A percentile compares a stretch with the other conserved stretches of the same genome.
These are phyloP conservation scores for Amblyornis subalaris DNA, from an alignment of 2,113 vertebrate genomes.

Conservation along the genomic window DNA sequence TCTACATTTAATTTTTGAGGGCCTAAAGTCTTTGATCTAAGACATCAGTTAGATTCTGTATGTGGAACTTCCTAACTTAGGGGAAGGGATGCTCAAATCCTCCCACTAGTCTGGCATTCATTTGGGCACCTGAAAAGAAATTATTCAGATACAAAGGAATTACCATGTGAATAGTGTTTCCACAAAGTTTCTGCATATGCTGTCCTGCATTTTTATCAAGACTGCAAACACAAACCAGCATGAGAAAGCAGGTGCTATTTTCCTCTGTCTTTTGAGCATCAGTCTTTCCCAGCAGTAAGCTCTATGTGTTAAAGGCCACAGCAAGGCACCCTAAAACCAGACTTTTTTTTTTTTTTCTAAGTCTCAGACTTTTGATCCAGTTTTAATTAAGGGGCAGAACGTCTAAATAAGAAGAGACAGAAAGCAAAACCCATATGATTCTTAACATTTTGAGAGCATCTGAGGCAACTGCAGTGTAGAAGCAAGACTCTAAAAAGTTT, in stretches of 20 bases:
- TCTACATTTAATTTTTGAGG: conserved; percentile 2
- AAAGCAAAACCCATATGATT: conserved; percentile 1
- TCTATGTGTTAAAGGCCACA: conserved; percentile 43
- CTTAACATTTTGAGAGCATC: conserved; percentile 14
- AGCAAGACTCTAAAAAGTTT: background rate
- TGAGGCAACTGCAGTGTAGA: background rate
- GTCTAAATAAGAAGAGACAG: conserved; percentile 58
- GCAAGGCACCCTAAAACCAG: conserved; percentile 54
- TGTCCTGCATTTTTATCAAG: conserved; percentile 76
- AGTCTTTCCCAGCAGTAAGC: conserved; percentile 70
- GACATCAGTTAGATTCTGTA: conserved; percentile 30
- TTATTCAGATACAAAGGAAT: conserved; percentile 74
- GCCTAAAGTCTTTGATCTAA: conserved; percentile 43
- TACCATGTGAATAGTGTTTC: conserved; percentile 76
- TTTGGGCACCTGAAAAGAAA: conserved; percentile 74
- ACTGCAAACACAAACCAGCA: conserved; percentile 65
- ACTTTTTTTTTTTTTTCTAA: background rate
- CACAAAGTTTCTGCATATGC: conserved; percentile 66
- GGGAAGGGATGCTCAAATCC: conserved; percentile 46
- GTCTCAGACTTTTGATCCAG: conserved; percentile 51
- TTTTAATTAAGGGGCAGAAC: conserved; percentile 54
- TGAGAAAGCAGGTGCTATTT: conserved; percentile 77
- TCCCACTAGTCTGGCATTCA: conserved; percentile 56
- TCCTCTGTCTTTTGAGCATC: conserved; percentile 69
- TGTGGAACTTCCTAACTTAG: conserved; percentile 30